Percentiles rank a stretch among this genome's conserved stretches.
These are phyloP conservation scores for Atherix ibis DNA, from an alignment of 2,888 invertebrate species.

Conservation along the genomic window DNA sequence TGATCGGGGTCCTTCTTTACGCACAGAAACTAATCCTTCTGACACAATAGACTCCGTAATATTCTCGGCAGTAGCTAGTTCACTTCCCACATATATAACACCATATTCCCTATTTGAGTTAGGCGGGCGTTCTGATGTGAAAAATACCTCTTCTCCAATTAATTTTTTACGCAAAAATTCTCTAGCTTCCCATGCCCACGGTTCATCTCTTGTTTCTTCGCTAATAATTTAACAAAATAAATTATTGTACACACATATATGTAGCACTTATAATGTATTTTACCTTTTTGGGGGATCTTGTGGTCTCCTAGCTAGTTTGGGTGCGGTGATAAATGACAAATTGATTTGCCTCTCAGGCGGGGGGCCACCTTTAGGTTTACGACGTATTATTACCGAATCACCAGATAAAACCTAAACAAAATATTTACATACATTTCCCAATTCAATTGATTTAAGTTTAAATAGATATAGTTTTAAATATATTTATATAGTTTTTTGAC, in stretches of 20 bases:
- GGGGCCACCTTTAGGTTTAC: slow-evolving; percentile 63
- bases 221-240: slow-evolving; percentile 32
- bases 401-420: slow-evolving; percentile 77
- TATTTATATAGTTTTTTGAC: too few relatives aligned
- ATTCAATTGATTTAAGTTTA: too few relatives aligned
- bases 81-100: slow-evolving; percentile 69
- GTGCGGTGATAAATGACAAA: slow-evolving; percentile 81
- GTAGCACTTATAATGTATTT: not conserved
- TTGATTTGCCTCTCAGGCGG: slow-evolving; percentile 86
- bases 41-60: slow-evolving; percentile 73
- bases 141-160: slow-evolving; percentile 78
- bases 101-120: slow-evolving; percentile 81
- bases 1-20: slow-evolving; percentile 42
- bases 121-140: slow-evolving; percentile 68
- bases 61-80: slow-evolving; percentile 64
- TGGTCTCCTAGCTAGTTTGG: slow-evolving; percentile 70
- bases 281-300: not conserved
- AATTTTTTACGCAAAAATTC: slow-evolving; percentile 87
- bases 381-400: slow-evolving; percentile 86
- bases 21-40: slow-evolving; percentile 78
- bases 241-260: slow-evolving; percentile 2
- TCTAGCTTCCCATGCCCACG: slow-evolving; percentile 94
- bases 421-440: too few relatives aligned
- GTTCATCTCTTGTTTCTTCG: slow-evolving; percentile 68
- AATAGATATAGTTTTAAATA: too few relatives aligned